Percentiles rank a stretch among this genome's conserved stretches.
Conservation (phyloP, 2,888 invertebrate genomes). For the Cheilosia scutellata region DNA sequence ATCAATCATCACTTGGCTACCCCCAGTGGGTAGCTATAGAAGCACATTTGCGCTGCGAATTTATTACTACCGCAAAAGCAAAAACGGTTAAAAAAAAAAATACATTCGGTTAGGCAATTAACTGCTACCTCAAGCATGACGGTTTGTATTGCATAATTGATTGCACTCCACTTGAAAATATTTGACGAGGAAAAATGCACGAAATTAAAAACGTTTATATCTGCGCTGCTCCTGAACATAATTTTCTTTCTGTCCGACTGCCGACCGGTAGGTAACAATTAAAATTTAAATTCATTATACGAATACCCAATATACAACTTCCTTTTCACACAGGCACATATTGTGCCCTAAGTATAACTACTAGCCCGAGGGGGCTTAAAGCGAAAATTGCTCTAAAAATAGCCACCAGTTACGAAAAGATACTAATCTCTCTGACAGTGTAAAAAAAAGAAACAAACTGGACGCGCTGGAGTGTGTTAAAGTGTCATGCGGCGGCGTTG, state of each 20-base stretch:
- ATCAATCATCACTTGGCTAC: neutral
- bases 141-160: slow-evolving; percentile 73
- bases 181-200: slow-evolving; percentile 42
- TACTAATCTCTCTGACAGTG: slow-evolving; percentile 61
- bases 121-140: slow-evolving; percentile 71
- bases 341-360: neutral
- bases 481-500: slow-evolving; percentile 72
- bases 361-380: slow-evolving; percentile 38
- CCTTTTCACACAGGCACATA: slow-evolving; percentile 9
- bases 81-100: slow-evolving; percentile 41
- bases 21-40: too few relatives aligned
- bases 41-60: slow-evolving; percentile 7
- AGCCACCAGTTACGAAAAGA: slow-evolving; percentile 71
- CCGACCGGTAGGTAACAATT: slow-evolving; percentile 72
- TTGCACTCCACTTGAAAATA: slow-evolving; percentile 65
- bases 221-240: slow-evolving; percentile 43
- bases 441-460: slow-evolving; percentile 32
- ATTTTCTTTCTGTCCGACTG: slow-evolving; percentile 60
- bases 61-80: slow-evolving; percentile 36
- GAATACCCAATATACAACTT: slow-evolving; percentile 31
- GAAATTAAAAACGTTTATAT: slow-evolving; percentile 52
- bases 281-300: slow-evolving; percentile 72
- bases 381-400: slow-evolving; percentile 73
- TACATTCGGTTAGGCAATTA: slow-evolving; percentile 71
- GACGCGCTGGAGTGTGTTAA: slow-evolving; percentile 74